Evolutionary conservation across 2,797 vertebrate genomes (phyloP), one percentile per base, ranked within the genome.

Genomic region (Lindbergichthys nudifrons): DNA sequence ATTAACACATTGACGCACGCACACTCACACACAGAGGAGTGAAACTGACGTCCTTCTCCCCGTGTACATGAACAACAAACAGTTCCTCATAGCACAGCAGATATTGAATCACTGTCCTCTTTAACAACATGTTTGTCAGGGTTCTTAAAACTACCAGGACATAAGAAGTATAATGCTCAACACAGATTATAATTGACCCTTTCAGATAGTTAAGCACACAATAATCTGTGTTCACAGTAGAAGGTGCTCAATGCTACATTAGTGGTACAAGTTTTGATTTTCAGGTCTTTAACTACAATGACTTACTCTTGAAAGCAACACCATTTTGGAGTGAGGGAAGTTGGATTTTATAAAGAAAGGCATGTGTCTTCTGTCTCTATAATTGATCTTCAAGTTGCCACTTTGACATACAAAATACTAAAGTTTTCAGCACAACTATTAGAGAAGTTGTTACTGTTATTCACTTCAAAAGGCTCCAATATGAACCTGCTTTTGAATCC

Each of bases 1-100:
- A 90, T 89, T 92, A 83, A 89, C 72, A 84, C 19, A 43, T n/a
- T 26, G 52, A 69, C 45, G 2, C 58, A 41, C 19, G 30, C 43
- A 63, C 48, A 41, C 72, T 12, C 42, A 61, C 36, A 51, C 45
- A 54, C 45, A 57, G 14, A 53, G 66, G 64, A 65, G 67, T 50
- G 59, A 79, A 82, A 62, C 10, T 75, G 73, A 75, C 70, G 60
- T 53, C 62, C 63, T 30, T 50, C 63, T 79, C 30, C 62, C 46
- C 8, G 50, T 54, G 26, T 70, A 75, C 26, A 73, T 50, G 60
- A 82, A 73, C 69, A 82, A 69, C 79, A 65, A 81, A 79, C 8
- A 77, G 62, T 48, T 75, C 50, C 64, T 64, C 30, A 70, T 73
- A 73, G n/a, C 18, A 15, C 1, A 16, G 64, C 67, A 43, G 48